Conservation (phyloP, 2,888 invertebrate genomes). For the Lithophane leautieri region DNA sequence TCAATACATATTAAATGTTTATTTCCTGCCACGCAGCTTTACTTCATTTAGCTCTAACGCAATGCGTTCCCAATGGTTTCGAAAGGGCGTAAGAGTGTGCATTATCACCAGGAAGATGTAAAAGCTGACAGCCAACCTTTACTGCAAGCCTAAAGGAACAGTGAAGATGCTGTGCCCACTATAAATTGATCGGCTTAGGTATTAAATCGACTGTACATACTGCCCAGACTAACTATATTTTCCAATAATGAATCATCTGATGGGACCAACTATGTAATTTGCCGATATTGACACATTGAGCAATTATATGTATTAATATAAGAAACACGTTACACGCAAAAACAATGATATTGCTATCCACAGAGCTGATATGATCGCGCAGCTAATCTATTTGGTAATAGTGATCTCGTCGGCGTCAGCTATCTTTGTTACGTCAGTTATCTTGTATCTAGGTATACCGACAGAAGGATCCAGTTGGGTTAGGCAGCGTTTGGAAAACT, state of each 20-base stretch:
- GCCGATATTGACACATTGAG: slow-evolving; percentile 20
- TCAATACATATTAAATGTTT: slow-evolving; percentile 8
- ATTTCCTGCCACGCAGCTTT: slow-evolving; percentile 1
- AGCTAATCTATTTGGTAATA: slow-evolving; percentile 40
- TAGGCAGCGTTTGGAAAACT: too few relatives aligned
- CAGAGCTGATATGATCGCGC: slow-evolving; percentile 36
- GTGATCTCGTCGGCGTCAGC: slow-evolving; percentile 8
- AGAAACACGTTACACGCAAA: slow-evolving; percentile 37
- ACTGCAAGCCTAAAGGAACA: not conserved
- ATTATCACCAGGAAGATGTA: not conserved
- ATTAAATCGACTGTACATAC: not conserved
- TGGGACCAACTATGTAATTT: slow-evolving; percentile 4
- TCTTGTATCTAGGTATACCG: not conserved
- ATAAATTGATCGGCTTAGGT: not conserved
- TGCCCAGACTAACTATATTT: not conserved
- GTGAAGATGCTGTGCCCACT: not conserved
- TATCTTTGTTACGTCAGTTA: slow-evolving; percentile 24
- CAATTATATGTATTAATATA: slow-evolving; percentile 18
- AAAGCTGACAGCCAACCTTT: not conserved
- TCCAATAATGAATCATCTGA: not conserved
- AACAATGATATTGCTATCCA: slow-evolving; percentile 28
- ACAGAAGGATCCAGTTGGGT: too few relatives aligned
- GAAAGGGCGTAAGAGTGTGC: not conserved
- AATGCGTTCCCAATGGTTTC: not conserved
- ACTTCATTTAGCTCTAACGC: slow-evolving; percentile 5